Percentiles rank a stretch among this genome's conserved stretches.
These are phyloP conservation scores for Ruditapes philippinarum DNA, from an alignment of 1,140 invertebrate genomes.

Conservation along the genomic window DNA sequence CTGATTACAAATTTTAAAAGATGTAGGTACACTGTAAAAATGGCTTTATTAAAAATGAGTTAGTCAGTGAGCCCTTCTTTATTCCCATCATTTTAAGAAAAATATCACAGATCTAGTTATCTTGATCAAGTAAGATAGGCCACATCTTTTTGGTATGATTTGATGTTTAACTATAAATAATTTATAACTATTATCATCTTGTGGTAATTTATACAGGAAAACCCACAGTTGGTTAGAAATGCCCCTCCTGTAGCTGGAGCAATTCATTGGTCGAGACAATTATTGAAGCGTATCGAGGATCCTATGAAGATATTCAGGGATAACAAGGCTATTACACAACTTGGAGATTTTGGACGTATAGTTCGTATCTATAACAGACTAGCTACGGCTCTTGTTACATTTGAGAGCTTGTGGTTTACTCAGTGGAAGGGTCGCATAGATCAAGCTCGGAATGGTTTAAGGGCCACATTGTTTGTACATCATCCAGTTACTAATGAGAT, in stretches of 20 bases:
- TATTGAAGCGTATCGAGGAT: conserved; percentile 85
- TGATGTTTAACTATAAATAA: no score
- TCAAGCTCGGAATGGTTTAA: conserved; percentile 82
- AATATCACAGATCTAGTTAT: no score
- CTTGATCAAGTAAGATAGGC: no score
- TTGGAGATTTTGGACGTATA: conserved; percentile 83
- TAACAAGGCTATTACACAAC: conserved; percentile 82
- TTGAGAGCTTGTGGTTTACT: conserved; percentile 85
- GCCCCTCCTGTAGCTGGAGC: conserved; percentile 85
- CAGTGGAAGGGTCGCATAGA: conserved; percentile 85
- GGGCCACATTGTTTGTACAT: conserved; percentile 84
- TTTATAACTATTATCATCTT: no score
- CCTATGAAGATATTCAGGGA: conserved; percentile 85
- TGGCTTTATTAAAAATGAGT: no score
- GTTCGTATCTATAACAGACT: conserved; percentile 85
- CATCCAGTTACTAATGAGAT: conserved; percentile 84
- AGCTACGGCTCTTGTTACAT: conserved; percentile 85
- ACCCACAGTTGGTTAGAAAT: conserved; percentile 83
- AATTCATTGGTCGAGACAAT: conserved; percentile 85
- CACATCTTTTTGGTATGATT: no score
- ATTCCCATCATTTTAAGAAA: no score
- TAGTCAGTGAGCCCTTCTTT: no score
- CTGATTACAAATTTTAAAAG: no score
- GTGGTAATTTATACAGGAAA: conserved; percentile 71
- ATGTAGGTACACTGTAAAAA: no score